A percentile compares a stretch with the other conserved stretches of the same genome.
phyloP scores from a whole-genome alignment of 2,797 vertebrate genomes.

The Muscicapa striata region DNA sequence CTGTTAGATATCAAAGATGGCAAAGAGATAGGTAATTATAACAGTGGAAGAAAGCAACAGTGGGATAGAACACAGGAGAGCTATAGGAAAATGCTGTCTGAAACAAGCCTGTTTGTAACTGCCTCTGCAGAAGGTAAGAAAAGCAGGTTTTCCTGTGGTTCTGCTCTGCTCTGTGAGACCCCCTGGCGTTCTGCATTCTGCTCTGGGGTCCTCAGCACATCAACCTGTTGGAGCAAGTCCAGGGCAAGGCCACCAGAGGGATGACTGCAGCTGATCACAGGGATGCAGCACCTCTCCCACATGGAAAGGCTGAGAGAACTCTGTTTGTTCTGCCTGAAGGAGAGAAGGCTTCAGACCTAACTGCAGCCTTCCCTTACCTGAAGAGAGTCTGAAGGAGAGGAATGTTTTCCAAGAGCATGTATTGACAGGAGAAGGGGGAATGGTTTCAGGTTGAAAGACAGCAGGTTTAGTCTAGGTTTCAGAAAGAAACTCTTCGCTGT shows the following conservation, averaged over 20 bases:
- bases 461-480: neutral
- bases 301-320: neutral
- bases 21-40: conserved; percentile 56
- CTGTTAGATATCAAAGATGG: conserved; percentile 33
- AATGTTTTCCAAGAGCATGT: neutral
- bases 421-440: neutral
- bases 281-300: neutral
- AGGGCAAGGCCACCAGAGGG: neutral
- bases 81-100: conserved; percentile 20
- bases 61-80: conserved; percentile 20
- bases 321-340: neutral
- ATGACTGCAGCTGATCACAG: neutral
- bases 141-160: neutral
- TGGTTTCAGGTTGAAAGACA: neutral
- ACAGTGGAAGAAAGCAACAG: neutral
- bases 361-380: neutral
- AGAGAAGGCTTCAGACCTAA: neutral
- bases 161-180: neutral
- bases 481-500: neutral
- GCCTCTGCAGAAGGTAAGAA: neutral
- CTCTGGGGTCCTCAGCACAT: neutral
- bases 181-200: neutral
- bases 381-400: neutral
- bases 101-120: neutral
- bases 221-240: neutral